Conservation (phyloP, 35 echinoderm and acorn worm genomes). For the Ophioderma brevispina region DNA sequence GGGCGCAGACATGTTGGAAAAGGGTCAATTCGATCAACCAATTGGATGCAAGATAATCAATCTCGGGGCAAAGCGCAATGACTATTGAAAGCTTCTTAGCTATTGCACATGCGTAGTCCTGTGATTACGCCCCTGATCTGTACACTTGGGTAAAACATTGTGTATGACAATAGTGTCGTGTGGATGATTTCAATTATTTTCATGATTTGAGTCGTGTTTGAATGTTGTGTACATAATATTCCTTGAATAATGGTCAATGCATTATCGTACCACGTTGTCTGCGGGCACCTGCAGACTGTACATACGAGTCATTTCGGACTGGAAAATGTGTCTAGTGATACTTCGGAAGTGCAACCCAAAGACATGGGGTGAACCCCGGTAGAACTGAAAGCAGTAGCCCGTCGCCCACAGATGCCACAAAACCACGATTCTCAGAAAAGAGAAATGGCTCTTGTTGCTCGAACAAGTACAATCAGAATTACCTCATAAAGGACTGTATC, state of each 20-base stretch:
- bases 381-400: neutral
- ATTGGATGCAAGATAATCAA: too few species aligned
- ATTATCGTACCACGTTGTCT: constrained; percentile 62
- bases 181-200: too few species aligned
- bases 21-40: too few species aligned
- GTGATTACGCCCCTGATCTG: neutral
- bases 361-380: neutral
- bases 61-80: too few species aligned
- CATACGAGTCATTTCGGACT: constrained; percentile 64
- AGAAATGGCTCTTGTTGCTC: constrained; percentile 71
- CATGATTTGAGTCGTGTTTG: neutral
- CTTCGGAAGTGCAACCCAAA: neutral
- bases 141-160: neutral
- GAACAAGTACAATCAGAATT: constrained; percentile 90
- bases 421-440: constrained; percentile 60
- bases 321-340: neutral
- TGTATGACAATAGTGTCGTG: too few species aligned
- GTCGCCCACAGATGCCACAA: neutral
- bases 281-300: constrained; percentile 58
- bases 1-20: too few species aligned
- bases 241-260: constrained; percentile 67
- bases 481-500: constrained; percentile 72
- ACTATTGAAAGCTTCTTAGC: too few species aligned
- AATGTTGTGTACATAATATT: neutral
- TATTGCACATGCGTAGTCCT: neutral